These are phyloP conservation scores for Tangara arthus DNA, from an alignment of 2,797 vertebrate genomes.

Conservation along the genomic window DNA sequence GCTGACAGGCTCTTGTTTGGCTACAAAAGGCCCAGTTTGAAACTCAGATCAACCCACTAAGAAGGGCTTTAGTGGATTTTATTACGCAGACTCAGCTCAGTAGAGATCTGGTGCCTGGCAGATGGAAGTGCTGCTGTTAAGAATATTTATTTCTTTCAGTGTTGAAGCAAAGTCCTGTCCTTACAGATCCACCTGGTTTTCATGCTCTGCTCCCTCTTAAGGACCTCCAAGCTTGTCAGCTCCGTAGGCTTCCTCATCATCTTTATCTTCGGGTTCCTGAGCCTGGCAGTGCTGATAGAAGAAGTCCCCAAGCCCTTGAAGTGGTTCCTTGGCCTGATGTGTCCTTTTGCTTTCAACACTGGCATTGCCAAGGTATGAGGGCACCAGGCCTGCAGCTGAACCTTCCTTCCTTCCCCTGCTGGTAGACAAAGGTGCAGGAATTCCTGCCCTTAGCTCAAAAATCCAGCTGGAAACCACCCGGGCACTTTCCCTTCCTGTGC, in stretches of 20 bases:
- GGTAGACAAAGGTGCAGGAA: background rate
- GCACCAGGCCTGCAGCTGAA: background rate
- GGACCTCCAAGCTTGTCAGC: constrained; percentile 84
- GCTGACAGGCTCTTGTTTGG: background rate
- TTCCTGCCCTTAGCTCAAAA: background rate
- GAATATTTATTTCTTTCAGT: background rate
- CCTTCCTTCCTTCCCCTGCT: background rate
- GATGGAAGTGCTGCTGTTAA: background rate
- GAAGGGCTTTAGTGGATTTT: background rate
- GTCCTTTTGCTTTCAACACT: constrained; percentile 84
- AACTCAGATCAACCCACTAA: background rate
- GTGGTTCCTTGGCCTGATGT: constrained; percentile 82
- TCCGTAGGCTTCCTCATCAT: constrained; percentile 81
- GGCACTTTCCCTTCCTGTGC: background rate
- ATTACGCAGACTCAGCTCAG: background rate
- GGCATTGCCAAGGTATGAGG: constrained; percentile 81
- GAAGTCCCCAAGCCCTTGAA: constrained; percentile 77
- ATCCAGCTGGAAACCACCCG: background rate
- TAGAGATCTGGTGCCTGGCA: background rate
- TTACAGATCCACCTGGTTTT: constrained; percentile 87
- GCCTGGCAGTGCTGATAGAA: constrained; percentile 80
- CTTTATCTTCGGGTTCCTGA: constrained; percentile 81
- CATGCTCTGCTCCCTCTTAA: constrained; percentile 86
- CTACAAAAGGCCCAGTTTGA: background rate
- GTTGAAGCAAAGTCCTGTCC: background rate